These are phyloP conservation scores for Molorchus minor DNA, from an alignment of 2,888 invertebrate species.

Conservation along the genomic window DNA sequence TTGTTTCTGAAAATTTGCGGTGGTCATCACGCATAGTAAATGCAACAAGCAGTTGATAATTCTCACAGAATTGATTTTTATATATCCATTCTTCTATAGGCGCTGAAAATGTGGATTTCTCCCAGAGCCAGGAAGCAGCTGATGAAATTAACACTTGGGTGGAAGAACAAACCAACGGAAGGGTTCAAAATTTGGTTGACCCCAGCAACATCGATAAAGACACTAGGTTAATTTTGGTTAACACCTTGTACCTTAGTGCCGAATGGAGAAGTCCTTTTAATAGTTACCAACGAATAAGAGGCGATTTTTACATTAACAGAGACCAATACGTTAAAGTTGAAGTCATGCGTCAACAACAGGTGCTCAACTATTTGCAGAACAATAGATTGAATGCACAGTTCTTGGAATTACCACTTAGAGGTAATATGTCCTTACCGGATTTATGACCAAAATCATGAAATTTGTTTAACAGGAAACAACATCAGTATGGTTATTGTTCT, in stretches of 20 bases:
- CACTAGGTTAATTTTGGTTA: constrained; percentile 54
- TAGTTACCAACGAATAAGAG: constrained; percentile 38
- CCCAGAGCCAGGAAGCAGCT: constrained; percentile 41
- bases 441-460: background rate
- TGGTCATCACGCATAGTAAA: too few species aligned
- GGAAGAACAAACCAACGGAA: constrained; percentile 54
- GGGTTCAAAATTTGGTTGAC: constrained; percentile 52
- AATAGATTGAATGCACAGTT: constrained; percentile 50
- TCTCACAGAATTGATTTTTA: too few species aligned
- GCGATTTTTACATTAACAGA: constrained; percentile 17
- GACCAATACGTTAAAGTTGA: constrained; percentile 46
- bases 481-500: constrained; percentile 44
- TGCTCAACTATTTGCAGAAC: constrained; percentile 51
- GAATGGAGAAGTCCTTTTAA: constrained; percentile 49
- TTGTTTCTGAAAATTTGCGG: too few species aligned
- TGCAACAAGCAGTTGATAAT: too few species aligned
- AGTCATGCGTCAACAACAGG: constrained; percentile 48
- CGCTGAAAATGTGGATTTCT: constrained; percentile 61
- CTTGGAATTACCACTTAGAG: constrained; percentile 52
- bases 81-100: constrained; percentile 59
- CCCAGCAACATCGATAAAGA: constrained; percentile 40
- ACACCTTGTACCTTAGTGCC: constrained; percentile 57
- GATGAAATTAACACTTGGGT: constrained; percentile 57
- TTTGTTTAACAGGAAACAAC: background rate
- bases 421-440: constrained; percentile 10